Percentiles rank a stretch among this genome's conserved stretches.
Evolutionary conservation across 2,797 vertebrate genomes (phyloP).

Genomic region (Pampus argenteus): DNA sequence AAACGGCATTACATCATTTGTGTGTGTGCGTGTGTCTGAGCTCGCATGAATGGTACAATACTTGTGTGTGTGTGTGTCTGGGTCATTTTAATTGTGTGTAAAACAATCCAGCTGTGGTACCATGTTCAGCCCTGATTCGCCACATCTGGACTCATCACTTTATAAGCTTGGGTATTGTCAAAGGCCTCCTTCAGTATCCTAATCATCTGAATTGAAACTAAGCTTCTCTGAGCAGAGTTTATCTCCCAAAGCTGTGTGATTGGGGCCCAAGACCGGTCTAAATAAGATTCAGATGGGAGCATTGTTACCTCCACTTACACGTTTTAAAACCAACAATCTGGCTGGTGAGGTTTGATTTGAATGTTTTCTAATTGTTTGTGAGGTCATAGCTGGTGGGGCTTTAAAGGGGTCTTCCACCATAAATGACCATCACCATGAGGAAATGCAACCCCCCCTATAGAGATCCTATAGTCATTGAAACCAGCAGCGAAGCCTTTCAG

Average conservation of each 20-base stretch:
- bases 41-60: neutral
- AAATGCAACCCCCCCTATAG: conserved; percentile 1
- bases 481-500: conserved; percentile 6
- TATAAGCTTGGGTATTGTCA: conserved; percentile 61
- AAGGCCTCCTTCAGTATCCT: conserved; percentile 57
- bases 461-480: conserved; percentile 9
- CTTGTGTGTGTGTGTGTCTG: neutral
- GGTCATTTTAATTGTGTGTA: conserved; percentile 11
- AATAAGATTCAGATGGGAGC: conserved; percentile 73
- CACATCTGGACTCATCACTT: conserved; percentile 74
- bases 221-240: conserved; percentile 69
- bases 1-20: conserved; percentile 39
- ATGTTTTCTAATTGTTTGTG: conserved; percentile 43
- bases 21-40: conserved; percentile 26
- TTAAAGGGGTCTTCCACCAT: conserved; percentile 26
- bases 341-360: conserved; percentile 51
- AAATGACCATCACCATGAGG: conserved; percentile 29
- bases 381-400: conserved; percentile 44
- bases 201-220: conserved; percentile 65
- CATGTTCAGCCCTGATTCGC: conserved; percentile 49
- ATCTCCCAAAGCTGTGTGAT: conserved; percentile 73
- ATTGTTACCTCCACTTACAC: conserved; percentile 45
- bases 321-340: conserved; percentile 30
- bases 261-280: conserved; percentile 50
- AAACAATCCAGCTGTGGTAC: conserved; percentile 60